Percentiles rank a stretch among this genome's conserved stretches.
phyloP scores from a whole-genome alignment of 2,113 vertebrate species.

The Castor canadensis region DNA sequence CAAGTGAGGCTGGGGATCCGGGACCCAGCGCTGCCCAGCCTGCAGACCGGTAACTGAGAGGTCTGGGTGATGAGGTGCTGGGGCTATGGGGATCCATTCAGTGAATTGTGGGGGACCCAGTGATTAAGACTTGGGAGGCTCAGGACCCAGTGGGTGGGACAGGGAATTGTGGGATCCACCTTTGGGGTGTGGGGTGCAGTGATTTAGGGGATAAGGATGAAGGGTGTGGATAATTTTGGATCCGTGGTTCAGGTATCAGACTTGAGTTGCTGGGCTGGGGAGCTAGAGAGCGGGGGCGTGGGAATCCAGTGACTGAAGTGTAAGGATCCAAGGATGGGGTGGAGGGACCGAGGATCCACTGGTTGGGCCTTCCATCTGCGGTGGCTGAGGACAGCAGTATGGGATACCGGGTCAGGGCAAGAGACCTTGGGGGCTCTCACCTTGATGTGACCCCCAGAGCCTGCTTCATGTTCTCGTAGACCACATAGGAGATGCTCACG shows the following conservation, averaged over 20 bases:
- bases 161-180: not conserved
- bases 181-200: not conserved
- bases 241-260: not conserved
- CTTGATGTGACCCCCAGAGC: slow-evolving; percentile 82
- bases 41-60: too few relatives aligned
- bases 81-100: not conserved
- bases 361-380: not conserved
- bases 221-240: not conserved
- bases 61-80: not conserved
- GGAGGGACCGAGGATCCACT: not conserved
- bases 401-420: not conserved
- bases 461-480: slow-evolving; percentile 85
- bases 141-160: not conserved
- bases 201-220: too few relatives aligned
- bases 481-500: slow-evolving; percentile 93
- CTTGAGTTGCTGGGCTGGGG: not conserved
- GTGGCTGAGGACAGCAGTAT: not conserved
- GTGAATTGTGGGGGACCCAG: not conserved
- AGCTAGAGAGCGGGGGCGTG: not conserved
- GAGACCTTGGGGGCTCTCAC: slow-evolving; percentile 68
- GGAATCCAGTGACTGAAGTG: not conserved
- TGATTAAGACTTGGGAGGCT: not conserved
- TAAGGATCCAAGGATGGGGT: not conserved
- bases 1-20: not conserved
- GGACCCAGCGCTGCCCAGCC: not conserved